phyloP scores from a whole-genome alignment of 2,888 invertebrate species.

The Drosophila meridionalis region DNA sequence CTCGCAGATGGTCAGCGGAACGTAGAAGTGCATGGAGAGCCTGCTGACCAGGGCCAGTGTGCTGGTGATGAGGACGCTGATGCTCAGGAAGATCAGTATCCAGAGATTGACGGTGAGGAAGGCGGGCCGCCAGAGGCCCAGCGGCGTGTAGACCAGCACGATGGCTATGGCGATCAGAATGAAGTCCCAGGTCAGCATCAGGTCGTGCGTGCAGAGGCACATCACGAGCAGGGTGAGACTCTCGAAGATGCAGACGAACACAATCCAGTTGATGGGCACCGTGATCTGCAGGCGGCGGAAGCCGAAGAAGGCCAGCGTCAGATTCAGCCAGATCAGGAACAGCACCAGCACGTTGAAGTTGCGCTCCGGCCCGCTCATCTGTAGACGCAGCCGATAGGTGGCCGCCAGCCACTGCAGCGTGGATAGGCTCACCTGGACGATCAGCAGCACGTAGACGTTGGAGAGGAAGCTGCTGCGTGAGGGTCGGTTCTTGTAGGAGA shows the following conservation, averaged over 20 bases:
- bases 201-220: constrained; percentile 39
- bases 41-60: constrained; percentile 26
- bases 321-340: constrained; percentile 52
- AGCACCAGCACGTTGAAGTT: constrained; percentile 45
- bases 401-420: constrained; percentile 53
- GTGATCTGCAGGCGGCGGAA: constrained; percentile 58
- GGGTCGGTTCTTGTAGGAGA: not conserved
- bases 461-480: constrained; percentile 31
- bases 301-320: constrained; percentile 49
- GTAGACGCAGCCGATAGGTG: constrained; percentile 51
- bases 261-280: constrained; percentile 64
- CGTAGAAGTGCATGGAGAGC: constrained; percentile 50
- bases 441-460: constrained; percentile 49
- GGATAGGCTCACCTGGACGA: constrained; percentile 36
- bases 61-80: constrained; percentile 42
- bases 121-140: constrained; percentile 56
- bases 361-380: constrained; percentile 25
- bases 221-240: constrained; percentile 53
- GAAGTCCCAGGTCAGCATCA: constrained; percentile 50
- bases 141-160: constrained; percentile 42
- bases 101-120: constrained; percentile 47
- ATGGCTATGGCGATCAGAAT: constrained; percentile 29
- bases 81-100: constrained; percentile 49
- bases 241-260: constrained; percentile 59
- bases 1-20: constrained; percentile 48